Evolutionary conservation across 2,113 vertebrate genomes (phyloP), one percentile per base, ranked within the genome.

Genomic region (Coreoperca whiteheadi): DNA sequence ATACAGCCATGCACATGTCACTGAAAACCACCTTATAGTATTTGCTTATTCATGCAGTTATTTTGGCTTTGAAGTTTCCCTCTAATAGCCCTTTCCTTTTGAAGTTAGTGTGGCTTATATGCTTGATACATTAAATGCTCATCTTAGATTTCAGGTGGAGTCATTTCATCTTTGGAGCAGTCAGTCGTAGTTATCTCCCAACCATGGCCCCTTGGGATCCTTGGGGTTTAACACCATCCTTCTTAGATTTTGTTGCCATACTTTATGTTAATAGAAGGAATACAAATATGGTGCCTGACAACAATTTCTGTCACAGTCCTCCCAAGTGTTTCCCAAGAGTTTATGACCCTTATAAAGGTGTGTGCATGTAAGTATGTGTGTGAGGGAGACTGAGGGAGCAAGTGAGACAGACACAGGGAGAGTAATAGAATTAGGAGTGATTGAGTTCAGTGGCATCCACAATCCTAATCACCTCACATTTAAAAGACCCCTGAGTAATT

Each of bases 21-120:
- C 28, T 51, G 37, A 75, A 64, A 73, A 21, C 20, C 61, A 80
- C 71, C 54, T 57, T 73, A 32, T 43, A 86, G 34, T 60, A 87
- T 85, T 70, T 82, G 71, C 70, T 81, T 84, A 81, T 87, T 75
- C 67, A 87, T 73, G 65, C 82, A 87, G 63, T 73, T 89, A 81
- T 76, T 71, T 66, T 77, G 23, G 66, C 83, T 92, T 91, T 92
- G 77, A 91, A 87, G 80, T 86, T 73, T 50, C 48, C 41, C 60
- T 81, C 61, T 91, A 83, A 91, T 89, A 91, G 80, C 48, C 43
- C 51, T 81, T 89, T 86, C 48, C 73, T 83, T 94, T 90, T 92
- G 84, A 93, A 92, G 90, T 85, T 61, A 15, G 67, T 21, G 23
- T 4, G 77, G 18, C 57, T 83, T 41, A 66, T 83, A 59, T 51